Evolutionary conservation across 2,888 invertebrate species (phyloP).

Genomic region (Stegophylla sp.): DNA sequence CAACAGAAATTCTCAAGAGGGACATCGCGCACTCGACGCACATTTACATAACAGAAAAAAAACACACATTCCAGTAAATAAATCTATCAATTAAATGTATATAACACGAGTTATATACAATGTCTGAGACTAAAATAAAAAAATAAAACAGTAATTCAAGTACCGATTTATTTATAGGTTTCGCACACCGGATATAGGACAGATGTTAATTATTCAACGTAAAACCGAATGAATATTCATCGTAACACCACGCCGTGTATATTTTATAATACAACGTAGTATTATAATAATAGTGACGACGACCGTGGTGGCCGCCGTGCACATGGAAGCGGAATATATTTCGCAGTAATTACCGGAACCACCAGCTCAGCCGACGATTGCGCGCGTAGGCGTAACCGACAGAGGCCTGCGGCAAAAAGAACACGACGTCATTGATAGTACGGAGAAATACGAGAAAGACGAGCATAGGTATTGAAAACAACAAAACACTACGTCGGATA

Average conservation of each 20-base stretch:
- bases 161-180: background rate
- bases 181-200: slow-evolving; percentile 15
- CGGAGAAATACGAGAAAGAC: too few relatives aligned
- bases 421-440: too few relatives aligned
- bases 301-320: background rate
- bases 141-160: slow-evolving; percentile 1
- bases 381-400: background rate
- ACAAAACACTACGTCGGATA: too few relatives aligned
- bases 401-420: background rate
- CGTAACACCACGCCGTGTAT: background rate
- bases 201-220: slow-evolving; percentile 39
- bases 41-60: slow-evolving; percentile 14
- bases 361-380: background rate
- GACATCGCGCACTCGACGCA: slow-evolving; percentile 5
- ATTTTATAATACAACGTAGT: too few relatives aligned
- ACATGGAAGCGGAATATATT: slow-evolving; percentile 24
- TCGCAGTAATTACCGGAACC: slow-evolving; percentile 49
- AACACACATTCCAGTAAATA: background rate
- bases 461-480: too few relatives aligned
- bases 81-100: background rate
- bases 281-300: too few relatives aligned
- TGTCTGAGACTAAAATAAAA: too few relatives aligned
- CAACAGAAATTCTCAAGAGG: slow-evolving; percentile 45
- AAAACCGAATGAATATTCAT: slow-evolving; percentile 42
- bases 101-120: background rate